Evolutionary conservation across 2,797 vertebrate genomes (phyloP).

Genomic region (Garrulus glandarius): DNA sequence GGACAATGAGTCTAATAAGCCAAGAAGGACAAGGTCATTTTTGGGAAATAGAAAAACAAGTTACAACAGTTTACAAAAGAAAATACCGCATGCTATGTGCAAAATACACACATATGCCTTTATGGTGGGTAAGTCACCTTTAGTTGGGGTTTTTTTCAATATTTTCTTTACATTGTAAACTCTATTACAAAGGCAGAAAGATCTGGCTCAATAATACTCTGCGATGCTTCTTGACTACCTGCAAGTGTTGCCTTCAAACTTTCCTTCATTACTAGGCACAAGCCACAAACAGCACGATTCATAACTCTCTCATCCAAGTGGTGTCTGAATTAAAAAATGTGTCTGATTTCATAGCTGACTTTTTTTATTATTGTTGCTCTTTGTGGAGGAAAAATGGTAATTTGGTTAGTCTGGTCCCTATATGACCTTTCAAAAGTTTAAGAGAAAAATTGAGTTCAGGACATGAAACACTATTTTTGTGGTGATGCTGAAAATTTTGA

Average conservation of each 20-base stretch:
- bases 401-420: background rate
- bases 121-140: background rate
- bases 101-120: background rate
- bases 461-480: background rate
- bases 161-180: background rate
- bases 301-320: background rate
- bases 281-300: background rate
- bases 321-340: background rate
- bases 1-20: background rate
- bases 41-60: background rate
- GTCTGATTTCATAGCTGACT: background rate
- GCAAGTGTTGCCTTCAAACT: background rate
- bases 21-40: background rate
- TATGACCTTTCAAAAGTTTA: background rate
- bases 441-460: background rate
- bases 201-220: fast-evolving
- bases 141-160: fast-evolving
- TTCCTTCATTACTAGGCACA: background rate
- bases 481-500: background rate
- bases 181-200: background rate
- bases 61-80: background rate
- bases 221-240: background rate
- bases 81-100: background rate
- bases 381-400: background rate
- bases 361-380: background rate